Evolutionary conservation across 2,797 vertebrate genomes (phyloP), one percentile per base, ranked within the genome.

Genomic region (Poeciliopsis gracilis): DNA sequence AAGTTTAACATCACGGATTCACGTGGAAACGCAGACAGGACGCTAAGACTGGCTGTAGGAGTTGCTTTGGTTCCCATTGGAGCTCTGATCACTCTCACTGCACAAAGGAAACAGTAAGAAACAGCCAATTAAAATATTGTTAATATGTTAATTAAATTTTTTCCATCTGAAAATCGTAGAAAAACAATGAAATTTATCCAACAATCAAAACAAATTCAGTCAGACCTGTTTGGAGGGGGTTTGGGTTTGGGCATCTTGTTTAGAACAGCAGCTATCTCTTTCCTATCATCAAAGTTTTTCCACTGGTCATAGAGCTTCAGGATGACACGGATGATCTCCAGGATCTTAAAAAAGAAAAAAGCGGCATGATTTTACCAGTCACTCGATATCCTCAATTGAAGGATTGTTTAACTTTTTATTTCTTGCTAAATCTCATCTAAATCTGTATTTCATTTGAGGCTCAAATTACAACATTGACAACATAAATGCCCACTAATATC

Each of bases 221-320:
- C 59, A 55, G 84, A 96, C 98, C 98, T 99, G 96, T 99, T 99
- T 33, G 98, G 98, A 89, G 98, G 98, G 77, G 98, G 98, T 95
- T 99, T 99, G 89, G 98, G 98, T 94, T 99, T 99, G 61, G 98
- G 98, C 97, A 99, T 99, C 95, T 99, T 99, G 95, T 97, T 98
- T 77, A 99, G 96, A 87, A 99, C 98, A 78, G 96, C 96, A 76
- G 97, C 97, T 91, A 99, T 99, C 94, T 99, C 98, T 88, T 99
- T 99, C 53, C 98, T 93, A 90, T 99, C 98, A 87, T 99, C 98
- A 87, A 99, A 99, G 90, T 99, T 99, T 92, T 99, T 99, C 98
- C 98, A 99, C 94, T 99, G 98, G 89, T 99, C 98, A 74, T 99
- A 99, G 4, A 99, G 95, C 93, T 99, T 99, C 91, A 99, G 95